A percentile compares a stretch with the other conserved stretches of the same genome.
phyloP scores from a whole-genome alignment of 2,888 invertebrate species.

The Scaptomyza flava region DNA sequence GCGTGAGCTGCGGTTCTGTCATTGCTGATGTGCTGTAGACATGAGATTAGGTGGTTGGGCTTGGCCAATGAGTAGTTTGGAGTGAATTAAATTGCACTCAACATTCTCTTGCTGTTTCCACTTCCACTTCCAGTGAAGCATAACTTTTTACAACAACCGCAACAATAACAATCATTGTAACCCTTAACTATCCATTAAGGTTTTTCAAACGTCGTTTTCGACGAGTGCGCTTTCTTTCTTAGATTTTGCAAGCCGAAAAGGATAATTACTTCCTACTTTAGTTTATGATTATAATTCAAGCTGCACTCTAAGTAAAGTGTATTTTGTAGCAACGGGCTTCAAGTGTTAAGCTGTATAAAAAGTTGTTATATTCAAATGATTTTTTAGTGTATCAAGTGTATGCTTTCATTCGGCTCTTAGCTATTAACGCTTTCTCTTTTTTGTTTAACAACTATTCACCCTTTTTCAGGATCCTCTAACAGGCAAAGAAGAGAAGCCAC shows the following conservation, averaged over 20 bases:
- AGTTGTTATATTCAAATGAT: background rate
- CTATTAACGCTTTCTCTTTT: background rate
- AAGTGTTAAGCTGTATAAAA: no score
- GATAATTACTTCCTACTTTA: background rate
- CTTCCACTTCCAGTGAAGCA: slow-evolving; percentile 1
- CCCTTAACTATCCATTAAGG: slow-evolving; percentile 34
- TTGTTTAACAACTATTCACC: slow-evolving; percentile 1
- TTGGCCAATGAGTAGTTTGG: slow-evolving; percentile 15
- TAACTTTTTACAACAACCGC: slow-evolving; percentile 6
- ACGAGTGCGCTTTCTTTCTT: background rate
- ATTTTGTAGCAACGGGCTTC: no score
- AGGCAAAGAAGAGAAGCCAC: slow-evolving; percentile 14
- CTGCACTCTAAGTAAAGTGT: no score
- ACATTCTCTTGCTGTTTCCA: slow-evolving; percentile 1
- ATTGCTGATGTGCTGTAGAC: slow-evolving; percentile 57
- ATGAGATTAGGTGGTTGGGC: slow-evolving; percentile 44
- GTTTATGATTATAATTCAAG: background rate
- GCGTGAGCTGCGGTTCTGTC: slow-evolving; percentile 53
- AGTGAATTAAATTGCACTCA: slow-evolving; percentile 33
- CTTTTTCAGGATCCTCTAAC: slow-evolving; percentile 9
- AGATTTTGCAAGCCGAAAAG: background rate
- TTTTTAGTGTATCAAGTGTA: background rate
- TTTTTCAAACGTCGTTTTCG: slow-evolving; percentile 31
- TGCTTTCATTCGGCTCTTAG: background rate
- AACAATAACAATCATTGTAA: slow-evolving; percentile 19